A percentile compares a stretch with the other conserved stretches of the same genome.
Conservation (phyloP, 2,797 vertebrate genomes). For the Sebastes diploproa region DNA sequence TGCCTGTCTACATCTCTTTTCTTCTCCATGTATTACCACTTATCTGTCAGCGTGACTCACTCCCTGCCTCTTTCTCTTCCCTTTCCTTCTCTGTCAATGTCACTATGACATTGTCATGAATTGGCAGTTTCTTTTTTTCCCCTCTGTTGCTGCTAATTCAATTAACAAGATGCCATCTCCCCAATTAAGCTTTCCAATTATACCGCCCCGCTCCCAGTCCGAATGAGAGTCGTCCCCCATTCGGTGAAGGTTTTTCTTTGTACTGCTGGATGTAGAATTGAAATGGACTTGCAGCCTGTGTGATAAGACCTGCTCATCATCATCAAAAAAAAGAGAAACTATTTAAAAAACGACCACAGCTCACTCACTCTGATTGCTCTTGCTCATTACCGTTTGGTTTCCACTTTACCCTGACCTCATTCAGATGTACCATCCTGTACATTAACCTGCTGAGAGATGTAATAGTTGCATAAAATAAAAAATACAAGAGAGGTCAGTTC, state of each 20-base stretch:
- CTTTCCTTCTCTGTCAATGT: conserved; percentile 46
- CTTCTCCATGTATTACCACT: conserved; percentile 28
- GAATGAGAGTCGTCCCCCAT: conserved; percentile 47
- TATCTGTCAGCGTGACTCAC: conserved; percentile 37
- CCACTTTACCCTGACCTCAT: conserved; percentile 15
- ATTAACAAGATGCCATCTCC: conserved; percentile 85
- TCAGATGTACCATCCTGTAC: not conserved
- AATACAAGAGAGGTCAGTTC: not conserved
- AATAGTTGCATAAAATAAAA: not conserved
- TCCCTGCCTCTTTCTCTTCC: not conserved
- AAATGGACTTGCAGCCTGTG: conserved; percentile 67
- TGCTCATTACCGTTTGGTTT: conserved; percentile 30
- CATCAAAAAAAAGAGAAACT: conserved; percentile 37
- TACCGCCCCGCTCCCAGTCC: conserved; percentile 55
- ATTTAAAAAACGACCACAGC: conserved; percentile 33
- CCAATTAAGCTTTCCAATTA: conserved; percentile 83
- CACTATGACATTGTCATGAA: conserved; percentile 67
- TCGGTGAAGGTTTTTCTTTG: conserved; percentile 67
- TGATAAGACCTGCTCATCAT: conserved; percentile 76
- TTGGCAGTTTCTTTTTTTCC: conserved; percentile 31
- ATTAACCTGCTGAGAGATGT: not conserved
- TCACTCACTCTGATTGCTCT: conserved; percentile 32
- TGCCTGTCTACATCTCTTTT: conserved; percentile 31
- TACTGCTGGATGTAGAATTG: conserved; percentile 62
- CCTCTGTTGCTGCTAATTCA: conserved; percentile 76